These are phyloP conservation scores for Parazoanthus swiftii DNA, from an alignment of 92 coral and sea anemone species.

Conservation along the genomic window DNA sequence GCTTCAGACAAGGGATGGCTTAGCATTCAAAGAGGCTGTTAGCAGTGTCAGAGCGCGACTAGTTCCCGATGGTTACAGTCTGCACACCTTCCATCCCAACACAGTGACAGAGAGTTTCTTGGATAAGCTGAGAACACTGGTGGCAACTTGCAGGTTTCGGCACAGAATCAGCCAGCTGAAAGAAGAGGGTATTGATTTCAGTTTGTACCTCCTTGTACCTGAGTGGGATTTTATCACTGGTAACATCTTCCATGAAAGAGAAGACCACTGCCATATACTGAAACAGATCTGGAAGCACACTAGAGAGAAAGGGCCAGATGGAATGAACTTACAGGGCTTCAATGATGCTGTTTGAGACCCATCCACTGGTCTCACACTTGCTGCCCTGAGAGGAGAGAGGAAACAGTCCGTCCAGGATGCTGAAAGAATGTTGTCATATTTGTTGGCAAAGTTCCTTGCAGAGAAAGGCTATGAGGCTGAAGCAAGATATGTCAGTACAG, in stretches of 20 bases:
- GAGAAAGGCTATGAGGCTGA: slow-evolving; percentile 53
- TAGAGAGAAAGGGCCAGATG: slow-evolving; percentile 51
- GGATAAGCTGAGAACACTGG: too few relatives aligned
- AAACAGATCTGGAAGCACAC: slow-evolving; percentile 43
- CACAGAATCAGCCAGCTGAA: neutral
- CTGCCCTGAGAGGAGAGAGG: slow-evolving; percentile 61
- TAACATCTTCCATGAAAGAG: slow-evolving; percentile 51
- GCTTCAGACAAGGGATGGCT: too few relatives aligned
- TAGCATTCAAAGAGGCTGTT: too few relatives aligned
- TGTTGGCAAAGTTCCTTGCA: slow-evolving; percentile 50
- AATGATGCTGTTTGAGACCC: slow-evolving; percentile 52
- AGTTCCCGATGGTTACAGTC: too few relatives aligned
- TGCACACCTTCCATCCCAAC: too few relatives aligned
- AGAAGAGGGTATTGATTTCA: slow-evolving; percentile 42
- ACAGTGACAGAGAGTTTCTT: too few relatives aligned
- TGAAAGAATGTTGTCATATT: slow-evolving; percentile 60
- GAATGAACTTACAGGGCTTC: slow-evolving; percentile 54
- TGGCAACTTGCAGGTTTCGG: too few relatives aligned
- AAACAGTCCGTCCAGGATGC: slow-evolving; percentile 74
- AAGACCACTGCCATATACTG: slow-evolving; percentile 53
- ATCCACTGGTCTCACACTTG: slow-evolving; percentile 66
- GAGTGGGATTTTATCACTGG: slow-evolving; percentile 58
- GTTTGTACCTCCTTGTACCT: slow-evolving; percentile 46
- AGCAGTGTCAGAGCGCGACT: too few relatives aligned
- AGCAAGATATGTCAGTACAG: slow-evolving; percentile 49